Conservation (phyloP, 2,113 vertebrate genomes). For the Scopus umbretta region DNA sequence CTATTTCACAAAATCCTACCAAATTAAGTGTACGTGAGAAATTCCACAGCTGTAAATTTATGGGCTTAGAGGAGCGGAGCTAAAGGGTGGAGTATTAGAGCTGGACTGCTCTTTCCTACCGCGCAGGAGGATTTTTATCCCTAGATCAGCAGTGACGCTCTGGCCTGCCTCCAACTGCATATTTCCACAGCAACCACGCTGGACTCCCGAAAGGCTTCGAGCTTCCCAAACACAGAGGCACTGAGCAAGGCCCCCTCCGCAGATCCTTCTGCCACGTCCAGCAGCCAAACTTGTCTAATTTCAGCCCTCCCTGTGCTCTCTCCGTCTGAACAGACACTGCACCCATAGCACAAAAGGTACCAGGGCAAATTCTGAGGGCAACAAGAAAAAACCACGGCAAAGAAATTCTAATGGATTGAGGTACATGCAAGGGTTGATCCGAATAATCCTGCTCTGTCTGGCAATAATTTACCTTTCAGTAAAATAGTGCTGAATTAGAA, state of each 20-base stretch:
- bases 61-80: background rate
- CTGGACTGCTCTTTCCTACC: background rate
- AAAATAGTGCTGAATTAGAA: background rate
- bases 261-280: background rate
- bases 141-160: background rate
- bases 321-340: background rate
- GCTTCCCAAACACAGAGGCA: background rate
- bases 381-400: background rate
- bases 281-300: background rate
- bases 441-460: background rate
- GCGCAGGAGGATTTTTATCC: background rate
- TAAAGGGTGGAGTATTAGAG: background rate
- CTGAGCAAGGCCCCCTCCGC: background rate
- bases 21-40: background rate
- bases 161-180: background rate
- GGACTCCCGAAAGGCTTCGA: background rate
- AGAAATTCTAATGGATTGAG: background rate
- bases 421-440: background rate
- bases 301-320: fast-evolving
- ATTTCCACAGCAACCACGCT: background rate
- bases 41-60: background rate
- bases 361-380: background rate
- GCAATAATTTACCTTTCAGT: background rate
- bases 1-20: background rate
- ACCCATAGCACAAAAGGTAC: background rate